Conservation (phyloP, 2,113 vertebrate genomes). For the Penelope pileata region DNA sequence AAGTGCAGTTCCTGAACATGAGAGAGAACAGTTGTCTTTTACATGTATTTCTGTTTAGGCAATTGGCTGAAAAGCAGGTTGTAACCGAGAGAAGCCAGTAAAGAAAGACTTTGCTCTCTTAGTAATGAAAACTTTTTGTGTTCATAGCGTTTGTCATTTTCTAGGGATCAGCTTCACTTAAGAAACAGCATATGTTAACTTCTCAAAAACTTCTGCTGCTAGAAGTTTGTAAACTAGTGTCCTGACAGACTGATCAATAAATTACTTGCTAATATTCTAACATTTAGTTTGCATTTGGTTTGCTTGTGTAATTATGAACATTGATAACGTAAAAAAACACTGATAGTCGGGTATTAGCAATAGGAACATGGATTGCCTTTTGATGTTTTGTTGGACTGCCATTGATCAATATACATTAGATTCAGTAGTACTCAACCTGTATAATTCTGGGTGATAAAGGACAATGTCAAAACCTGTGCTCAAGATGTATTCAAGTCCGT, state of each 20-base stretch:
- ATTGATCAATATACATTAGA: background rate
- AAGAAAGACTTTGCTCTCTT: background rate
- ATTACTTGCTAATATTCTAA: background rate
- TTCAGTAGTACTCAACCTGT: background rate
- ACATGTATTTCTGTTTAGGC: background rate
- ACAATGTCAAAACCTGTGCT: background rate
- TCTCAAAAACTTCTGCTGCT: background rate
- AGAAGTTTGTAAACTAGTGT: background rate
- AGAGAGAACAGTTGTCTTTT: background rate
- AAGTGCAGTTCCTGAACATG: background rate
- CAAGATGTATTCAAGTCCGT: background rate
- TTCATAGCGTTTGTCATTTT: background rate
- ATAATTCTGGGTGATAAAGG: background rate
- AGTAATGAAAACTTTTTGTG: background rate
- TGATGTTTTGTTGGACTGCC: background rate
- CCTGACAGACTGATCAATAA: background rate
- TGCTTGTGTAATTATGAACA: background rate
- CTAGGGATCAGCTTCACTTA: background rate
- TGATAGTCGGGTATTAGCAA: background rate
- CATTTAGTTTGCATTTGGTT: background rate
- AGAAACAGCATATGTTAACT: background rate
- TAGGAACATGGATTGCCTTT: background rate
- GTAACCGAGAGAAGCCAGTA: background rate
- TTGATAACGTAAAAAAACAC: background rate
- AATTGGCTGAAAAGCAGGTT: background rate